Evolutionary conservation across 2,888 invertebrate species (phyloP).

Genomic region (Galeruca laticollis): DNA sequence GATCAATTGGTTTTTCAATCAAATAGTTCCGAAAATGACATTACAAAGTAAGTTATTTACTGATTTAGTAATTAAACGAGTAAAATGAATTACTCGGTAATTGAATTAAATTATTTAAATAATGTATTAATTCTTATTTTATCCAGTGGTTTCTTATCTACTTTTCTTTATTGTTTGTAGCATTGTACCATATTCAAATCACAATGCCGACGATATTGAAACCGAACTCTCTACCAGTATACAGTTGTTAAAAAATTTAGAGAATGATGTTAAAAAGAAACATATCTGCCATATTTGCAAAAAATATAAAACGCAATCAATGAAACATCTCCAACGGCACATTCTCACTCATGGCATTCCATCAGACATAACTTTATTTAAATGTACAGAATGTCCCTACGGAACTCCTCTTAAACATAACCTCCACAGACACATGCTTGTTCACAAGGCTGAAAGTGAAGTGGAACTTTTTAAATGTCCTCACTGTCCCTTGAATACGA

Average conservation of each 20-base stretch:
- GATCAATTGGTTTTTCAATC: too few species aligned
- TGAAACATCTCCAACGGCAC: not conserved
- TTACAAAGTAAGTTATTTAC: too few species aligned
- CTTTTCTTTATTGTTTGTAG: too few species aligned
- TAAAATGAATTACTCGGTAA: too few species aligned
- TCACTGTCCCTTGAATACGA: slow-evolving; percentile 42
- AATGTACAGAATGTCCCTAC: slow-evolving; percentile 41
- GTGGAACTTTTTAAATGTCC: slow-evolving; percentile 41
- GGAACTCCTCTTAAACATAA: slow-evolving; percentile 38
- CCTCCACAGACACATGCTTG: slow-evolving; percentile 37
- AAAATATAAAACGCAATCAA: not conserved
- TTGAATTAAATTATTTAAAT: too few species aligned
- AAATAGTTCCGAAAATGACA: too few species aligned
- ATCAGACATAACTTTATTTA: not conserved
- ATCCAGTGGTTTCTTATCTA: too few species aligned
- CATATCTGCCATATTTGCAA: not conserved
- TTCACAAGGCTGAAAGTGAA: slow-evolving; percentile 38
- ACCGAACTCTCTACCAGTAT: slow-evolving; percentile 5
- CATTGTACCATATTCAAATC: too few species aligned
- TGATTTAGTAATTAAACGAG: too few species aligned
- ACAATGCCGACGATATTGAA: not conserved
- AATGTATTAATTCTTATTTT: too few species aligned
- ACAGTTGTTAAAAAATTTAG: not conserved
- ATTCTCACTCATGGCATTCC: not conserved
- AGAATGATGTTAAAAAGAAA: not conserved